Conservation (phyloP, 92 coral and sea anemone species). For the Zoanthus sociatus region DNA sequence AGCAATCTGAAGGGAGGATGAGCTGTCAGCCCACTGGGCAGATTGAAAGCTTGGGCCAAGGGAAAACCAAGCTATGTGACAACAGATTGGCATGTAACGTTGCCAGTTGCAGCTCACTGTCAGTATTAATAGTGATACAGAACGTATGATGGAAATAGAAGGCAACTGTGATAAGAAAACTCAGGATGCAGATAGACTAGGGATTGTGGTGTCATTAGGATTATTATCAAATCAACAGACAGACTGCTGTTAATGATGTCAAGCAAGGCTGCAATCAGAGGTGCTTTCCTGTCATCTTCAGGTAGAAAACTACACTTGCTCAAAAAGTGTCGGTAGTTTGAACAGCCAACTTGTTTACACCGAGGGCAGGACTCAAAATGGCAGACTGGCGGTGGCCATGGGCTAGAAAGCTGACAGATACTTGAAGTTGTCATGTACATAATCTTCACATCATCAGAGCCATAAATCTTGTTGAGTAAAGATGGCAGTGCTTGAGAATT, state of each 20-base stretch:
- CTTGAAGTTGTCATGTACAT: not conserved
- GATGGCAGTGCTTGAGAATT: not conserved
- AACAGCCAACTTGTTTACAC: constrained; percentile 4
- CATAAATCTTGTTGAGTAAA: not conserved
- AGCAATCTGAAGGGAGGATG: constrained; percentile 60
- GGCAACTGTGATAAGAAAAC: not conserved
- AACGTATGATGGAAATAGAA: constrained; percentile 56
- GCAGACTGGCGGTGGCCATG: not conserved
- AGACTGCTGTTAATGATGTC: not conserved
- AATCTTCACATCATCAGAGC: no score
- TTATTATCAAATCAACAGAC: not conserved
- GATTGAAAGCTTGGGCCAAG: not conserved
- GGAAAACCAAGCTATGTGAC: not conserved
- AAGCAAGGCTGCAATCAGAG: not conserved
- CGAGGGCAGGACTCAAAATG: not conserved
- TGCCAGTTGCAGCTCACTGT: constrained; percentile 67
- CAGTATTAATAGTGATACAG: constrained; percentile 57
- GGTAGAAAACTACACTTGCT: not conserved
- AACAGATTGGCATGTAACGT: constrained; percentile 59
- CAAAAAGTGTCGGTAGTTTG: constrained; percentile 14
- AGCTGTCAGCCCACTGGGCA: not conserved
- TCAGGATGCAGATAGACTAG: not conserved
- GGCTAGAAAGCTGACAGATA: not conserved
- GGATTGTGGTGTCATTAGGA: not conserved
- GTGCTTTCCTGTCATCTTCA: not conserved